Conservation (phyloP, 1,140 invertebrate species). For the Ostrea denselamellosa region DNA sequence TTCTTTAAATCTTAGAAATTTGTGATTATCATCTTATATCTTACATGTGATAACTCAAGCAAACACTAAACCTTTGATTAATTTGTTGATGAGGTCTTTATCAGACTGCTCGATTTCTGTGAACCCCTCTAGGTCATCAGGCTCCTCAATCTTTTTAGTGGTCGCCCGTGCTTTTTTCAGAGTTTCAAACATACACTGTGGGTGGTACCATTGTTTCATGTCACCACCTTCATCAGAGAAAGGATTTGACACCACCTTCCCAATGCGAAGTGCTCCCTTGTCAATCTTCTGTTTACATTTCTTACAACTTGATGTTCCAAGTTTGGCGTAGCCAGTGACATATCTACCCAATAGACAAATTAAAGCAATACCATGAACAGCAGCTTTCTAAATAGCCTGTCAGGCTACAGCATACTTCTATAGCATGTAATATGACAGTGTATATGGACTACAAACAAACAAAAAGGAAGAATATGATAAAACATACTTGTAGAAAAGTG, state of each 20-base stretch:
- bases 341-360: constrained; percentile 52
- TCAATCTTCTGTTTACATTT: constrained; percentile 90
- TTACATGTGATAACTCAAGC: not conserved
- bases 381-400: too few relatives aligned
- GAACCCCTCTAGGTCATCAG: constrained; percentile 90
- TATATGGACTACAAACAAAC: too few relatives aligned
- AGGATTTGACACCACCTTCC: constrained; percentile 87
- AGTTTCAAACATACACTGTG: constrained; percentile 88
- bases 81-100: constrained; percentile 82
- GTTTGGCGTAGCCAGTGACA: constrained; percentile 88
- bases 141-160: constrained; percentile 89
- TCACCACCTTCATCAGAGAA: constrained; percentile 87
- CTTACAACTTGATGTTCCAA: constrained; percentile 90
- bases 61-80: constrained; percentile 76
- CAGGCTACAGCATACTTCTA: too few relatives aligned
- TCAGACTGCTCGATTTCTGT: constrained; percentile 84
- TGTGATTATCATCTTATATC: not conserved
- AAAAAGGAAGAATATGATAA: too few relatives aligned
- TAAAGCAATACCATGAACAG: not conserved
- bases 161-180: constrained; percentile 87
- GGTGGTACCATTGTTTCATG: constrained; percentile 93
- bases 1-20: not conserved
- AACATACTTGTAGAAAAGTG: too few relatives aligned
- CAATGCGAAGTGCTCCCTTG: constrained; percentile 86
- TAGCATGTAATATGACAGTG: too few relatives aligned